Base-by-base conservation (phyloP, 2,113 vertebrate species). In the Gallinago media region DNA sequence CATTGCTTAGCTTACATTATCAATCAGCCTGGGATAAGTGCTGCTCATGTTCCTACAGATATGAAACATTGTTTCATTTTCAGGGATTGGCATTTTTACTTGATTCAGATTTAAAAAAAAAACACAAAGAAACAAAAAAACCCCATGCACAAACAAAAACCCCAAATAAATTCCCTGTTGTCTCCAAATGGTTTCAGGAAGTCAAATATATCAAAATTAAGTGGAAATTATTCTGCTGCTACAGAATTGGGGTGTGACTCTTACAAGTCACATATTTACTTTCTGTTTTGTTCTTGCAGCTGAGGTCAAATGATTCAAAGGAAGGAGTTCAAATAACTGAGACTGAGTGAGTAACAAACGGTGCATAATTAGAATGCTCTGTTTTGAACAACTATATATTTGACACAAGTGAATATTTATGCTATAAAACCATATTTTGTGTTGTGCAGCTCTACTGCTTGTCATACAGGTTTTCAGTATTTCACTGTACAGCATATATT, bases 401-500 rank as follows among this genome's bases (percentile, higher is more conserved):
- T 92, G 93, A 92, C 83, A 77, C 54, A 34, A 94, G 82, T 59
- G 86, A 96, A 89, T 94, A 96, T 96, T 93, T 97, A 96, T 94
- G 59, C 77, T 89, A 42, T 96, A 94, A 95, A 88, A 79, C 23
- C 12, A 29, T 82, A 94, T 90, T 94, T 94, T 96, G 85, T 97
- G 89, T 96, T 92, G 76, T 93, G 94, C 85, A 94, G 94, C 62
- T 79, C 83, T 74, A 56, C 66, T 92, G 71, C 92, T 87, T 96
- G 93, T 96, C 96, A 95, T 92, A 95, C 91, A 96, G 92, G 65
- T 87, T 95, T 92, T 80, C 81, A 77, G 75, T 49, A 73, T 86
- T 96, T 94, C 92, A 66, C 50, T 96, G 96, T 96, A 94, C 93
- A 94, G 92, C 66, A 71, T 74, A 75, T 67, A 97, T 95, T 95